Percentiles rank a stretch among this genome's conserved stretches.
phyloP scores from a whole-genome alignment of 2,113 vertebrate species.

The Spermophilus dauricus region DNA sequence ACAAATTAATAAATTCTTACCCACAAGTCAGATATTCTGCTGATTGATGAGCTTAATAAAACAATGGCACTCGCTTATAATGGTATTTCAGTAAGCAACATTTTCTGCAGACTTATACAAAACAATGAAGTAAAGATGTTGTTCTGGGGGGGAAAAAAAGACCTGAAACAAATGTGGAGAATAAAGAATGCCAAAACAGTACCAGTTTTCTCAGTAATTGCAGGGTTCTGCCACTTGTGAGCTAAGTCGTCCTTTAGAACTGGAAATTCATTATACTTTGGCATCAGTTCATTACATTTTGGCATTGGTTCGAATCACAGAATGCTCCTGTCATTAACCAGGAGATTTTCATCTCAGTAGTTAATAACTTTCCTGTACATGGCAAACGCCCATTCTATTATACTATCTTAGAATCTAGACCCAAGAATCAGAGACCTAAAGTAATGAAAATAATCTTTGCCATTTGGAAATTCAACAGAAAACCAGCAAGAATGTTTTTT shows the following conservation, averaged over 20 bases:
- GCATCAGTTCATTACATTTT: neutral
- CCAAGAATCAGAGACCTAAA: neutral
- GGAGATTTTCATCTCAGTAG: conserved; percentile 37
- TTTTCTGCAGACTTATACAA: conserved; percentile 25
- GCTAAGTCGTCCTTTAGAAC: neutral
- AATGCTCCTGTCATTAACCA: conserved; percentile 16
- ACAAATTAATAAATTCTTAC: conserved; percentile 49
- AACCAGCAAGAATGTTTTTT: conserved; percentile 10
- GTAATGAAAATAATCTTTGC: neutral
- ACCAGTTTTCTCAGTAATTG: neutral
- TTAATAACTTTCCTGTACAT: conserved; percentile 26
- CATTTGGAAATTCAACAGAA: neutral
- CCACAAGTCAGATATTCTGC: neutral
- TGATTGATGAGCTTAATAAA: conserved; percentile 48
- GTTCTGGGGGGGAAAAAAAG: neutral
- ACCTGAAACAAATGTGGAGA: conserved; percentile 38
- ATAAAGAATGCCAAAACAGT: conserved; percentile 6
- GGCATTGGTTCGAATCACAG: neutral
- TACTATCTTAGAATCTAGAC: neutral
- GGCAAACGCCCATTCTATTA: neutral
- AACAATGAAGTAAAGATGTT: conserved; percentile 59
- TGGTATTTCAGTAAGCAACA: conserved; percentile 42
- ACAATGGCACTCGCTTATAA: conserved; percentile 32
- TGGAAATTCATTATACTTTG: neutral
- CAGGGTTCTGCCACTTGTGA: neutral